phyloP scores from a whole-genome alignment of 2,113 vertebrate genomes.

The Barnardius zonarius region DNA sequence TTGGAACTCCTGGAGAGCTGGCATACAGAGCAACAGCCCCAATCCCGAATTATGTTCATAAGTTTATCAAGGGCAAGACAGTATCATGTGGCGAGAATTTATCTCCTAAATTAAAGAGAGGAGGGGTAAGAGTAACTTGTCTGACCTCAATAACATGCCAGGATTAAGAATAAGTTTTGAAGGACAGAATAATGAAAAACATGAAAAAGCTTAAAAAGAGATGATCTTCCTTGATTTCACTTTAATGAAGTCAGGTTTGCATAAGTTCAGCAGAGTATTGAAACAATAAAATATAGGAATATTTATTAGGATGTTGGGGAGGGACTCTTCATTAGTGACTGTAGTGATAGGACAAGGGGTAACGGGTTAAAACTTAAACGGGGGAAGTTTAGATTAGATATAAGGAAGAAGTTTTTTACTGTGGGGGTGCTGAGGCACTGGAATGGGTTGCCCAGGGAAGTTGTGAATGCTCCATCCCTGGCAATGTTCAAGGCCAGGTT shows the following conservation, averaged over 20 bases:
- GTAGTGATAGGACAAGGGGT: too few relatives aligned
- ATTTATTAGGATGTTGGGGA: neutral
- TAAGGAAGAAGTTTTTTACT: too few relatives aligned
- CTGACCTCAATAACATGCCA: fast-evolving
- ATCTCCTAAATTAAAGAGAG: neutral
- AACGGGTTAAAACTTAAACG: too few relatives aligned
- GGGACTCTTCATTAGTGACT: too few relatives aligned
- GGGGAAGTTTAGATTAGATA: too few relatives aligned
- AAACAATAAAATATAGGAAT: fast-evolving
- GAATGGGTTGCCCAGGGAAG: too few relatives aligned
- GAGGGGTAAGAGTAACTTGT: neutral
- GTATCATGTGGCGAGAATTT: neutral
- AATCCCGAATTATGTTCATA: neutral
- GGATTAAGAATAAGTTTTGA: neutral
- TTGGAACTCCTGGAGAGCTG: neutral
- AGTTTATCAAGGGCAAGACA: neutral
- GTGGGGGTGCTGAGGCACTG: too few relatives aligned
- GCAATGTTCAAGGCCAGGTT: too few relatives aligned
- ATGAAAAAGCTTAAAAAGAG: neutral
- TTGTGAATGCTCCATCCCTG: too few relatives aligned
- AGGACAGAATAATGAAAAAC: neutral
- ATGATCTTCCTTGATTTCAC: neutral
- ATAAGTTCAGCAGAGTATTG: neutral
- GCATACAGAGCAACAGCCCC: neutral
- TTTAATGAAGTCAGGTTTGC: neutral